These are phyloP conservation scores for Aphelinus certus DNA, from an alignment of 1,140 invertebrate genomes.

Conservation along the genomic window DNA sequence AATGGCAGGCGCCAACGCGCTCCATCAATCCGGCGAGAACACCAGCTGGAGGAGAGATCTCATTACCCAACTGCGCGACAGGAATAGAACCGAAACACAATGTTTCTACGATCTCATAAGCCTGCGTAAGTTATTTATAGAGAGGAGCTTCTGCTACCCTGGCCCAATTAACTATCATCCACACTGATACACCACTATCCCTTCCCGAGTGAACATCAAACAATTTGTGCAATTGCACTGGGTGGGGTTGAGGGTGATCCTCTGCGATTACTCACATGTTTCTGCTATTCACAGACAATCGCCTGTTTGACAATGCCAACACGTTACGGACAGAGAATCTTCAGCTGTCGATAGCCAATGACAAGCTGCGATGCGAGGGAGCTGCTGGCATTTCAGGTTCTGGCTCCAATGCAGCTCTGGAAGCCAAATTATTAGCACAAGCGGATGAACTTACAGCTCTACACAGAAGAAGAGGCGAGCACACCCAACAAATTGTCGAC, in stretches of 20 bases:
- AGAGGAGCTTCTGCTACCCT: not conserved
- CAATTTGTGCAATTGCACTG: no score
- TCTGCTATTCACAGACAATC: slow-evolving; percentile 77
- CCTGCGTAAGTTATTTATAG: slow-evolving; percentile 66
- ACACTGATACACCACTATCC: no score
- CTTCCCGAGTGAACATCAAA: no score
- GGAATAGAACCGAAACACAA: slow-evolving; percentile 69
- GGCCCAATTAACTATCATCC: no score
- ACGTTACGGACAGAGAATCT: slow-evolving; percentile 83
- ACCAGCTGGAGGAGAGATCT: slow-evolving; percentile 69
- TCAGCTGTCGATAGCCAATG: slow-evolving; percentile 84
- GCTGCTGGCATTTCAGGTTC: slow-evolving; percentile 61
- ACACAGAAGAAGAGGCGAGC: slow-evolving; percentile 88
- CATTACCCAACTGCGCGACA: slow-evolving; percentile 67
- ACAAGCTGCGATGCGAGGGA: slow-evolving; percentile 75
- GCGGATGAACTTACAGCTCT: slow-evolving; percentile 93
- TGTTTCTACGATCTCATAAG: slow-evolving; percentile 73
- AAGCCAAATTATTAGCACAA: slow-evolving; percentile 85
- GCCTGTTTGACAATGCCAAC: slow-evolving; percentile 84
- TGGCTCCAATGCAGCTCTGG: slow-evolving; percentile 69
- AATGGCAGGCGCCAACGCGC: slow-evolving; percentile 6
- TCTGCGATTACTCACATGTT: no score
- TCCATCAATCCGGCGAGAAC: slow-evolving; percentile 50
- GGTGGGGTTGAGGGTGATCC: not conserved
- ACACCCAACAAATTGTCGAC: slow-evolving; percentile 92